These are phyloP conservation scores for Stenolophus ochropezus DNA, from an alignment of 2,888 invertebrate genomes.

Conservation along the genomic window DNA sequence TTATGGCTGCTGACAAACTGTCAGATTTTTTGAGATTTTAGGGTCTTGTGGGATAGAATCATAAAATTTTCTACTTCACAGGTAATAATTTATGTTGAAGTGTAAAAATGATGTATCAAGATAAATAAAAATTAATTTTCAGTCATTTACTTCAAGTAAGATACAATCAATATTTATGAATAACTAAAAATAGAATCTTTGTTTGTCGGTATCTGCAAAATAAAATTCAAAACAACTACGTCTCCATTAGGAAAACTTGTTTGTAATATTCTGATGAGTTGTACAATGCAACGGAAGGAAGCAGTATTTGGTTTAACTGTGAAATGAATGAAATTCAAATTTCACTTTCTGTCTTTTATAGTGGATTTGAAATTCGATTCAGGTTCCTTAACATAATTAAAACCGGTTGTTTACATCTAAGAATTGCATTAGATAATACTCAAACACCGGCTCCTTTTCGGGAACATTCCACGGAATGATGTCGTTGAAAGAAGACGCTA, in stretches of 20 bases:
- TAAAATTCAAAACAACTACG: not conserved
- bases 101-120: slow-evolving; percentile 3
- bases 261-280: slow-evolving; percentile 3
- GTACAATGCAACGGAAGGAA: slow-evolving; percentile 11
- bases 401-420: slow-evolving; percentile 35
- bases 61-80: not conserved
- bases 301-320: slow-evolving; percentile 2
- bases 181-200: slow-evolving; percentile 22
- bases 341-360: slow-evolving; percentile 30
- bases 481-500: not conserved
- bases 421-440: slow-evolving; percentile 35
- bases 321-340: slow-evolving; percentile 35
- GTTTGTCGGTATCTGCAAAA: slow-evolving; percentile 5
- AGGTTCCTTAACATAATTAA: slow-evolving; percentile 36
- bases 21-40: slow-evolving; percentile 31
- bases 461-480: slow-evolving; percentile 10
- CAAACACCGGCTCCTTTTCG: slow-evolving; percentile 8
- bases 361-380: slow-evolving; percentile 35
- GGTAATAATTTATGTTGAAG: not conserved
- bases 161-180: slow-evolving; percentile 6
- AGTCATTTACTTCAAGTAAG: slow-evolving; percentile 1
- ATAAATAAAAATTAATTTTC: slow-evolving; percentile 35
- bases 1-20: slow-evolving; percentile 46
- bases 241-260: slow-evolving; percentile 30
- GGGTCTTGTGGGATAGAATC: not conserved